Conservation (phyloP, 64 coral and sea anemone genomes). For the Trachythela sp. region DNA sequence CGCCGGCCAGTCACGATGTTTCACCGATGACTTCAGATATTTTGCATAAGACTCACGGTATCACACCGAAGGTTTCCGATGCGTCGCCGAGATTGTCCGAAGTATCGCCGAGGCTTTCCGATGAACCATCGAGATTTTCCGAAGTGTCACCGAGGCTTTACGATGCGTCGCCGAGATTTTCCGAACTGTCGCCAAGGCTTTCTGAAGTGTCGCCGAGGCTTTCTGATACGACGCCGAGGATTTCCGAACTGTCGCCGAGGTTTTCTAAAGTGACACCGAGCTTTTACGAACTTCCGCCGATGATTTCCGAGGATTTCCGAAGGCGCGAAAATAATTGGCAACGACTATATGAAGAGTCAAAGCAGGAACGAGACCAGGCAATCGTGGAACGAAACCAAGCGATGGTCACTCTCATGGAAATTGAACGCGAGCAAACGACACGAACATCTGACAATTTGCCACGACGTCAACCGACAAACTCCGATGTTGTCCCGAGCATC, state of each 20-base stretch:
- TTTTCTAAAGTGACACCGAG: neutral
- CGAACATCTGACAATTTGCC: neutral
- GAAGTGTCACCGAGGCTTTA: neutral
- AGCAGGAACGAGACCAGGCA: slow-evolving; percentile 76
- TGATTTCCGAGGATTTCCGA: slow-evolving; percentile 22
- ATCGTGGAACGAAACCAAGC: slow-evolving; percentile 82
- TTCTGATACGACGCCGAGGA: neutral
- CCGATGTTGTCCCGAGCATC: neutral
- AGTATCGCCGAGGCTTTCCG: neutral
- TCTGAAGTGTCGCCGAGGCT: neutral
- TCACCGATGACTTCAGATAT: neutral
- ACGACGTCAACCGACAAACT: neutral
- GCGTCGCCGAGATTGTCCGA: neutral
- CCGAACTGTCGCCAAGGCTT: neutral
- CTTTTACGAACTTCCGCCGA: neutral
- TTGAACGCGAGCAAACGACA: slow-evolving; percentile 65
- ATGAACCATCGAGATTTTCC: neutral
- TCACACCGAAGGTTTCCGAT: neutral
- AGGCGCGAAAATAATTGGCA: slow-evolving; percentile 67
- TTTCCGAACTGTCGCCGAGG: neutral
- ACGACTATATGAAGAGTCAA: slow-evolving; percentile 60
- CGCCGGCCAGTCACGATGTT: neutral
- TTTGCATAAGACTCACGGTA: too few relatives aligned
- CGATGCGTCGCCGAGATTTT: neutral
- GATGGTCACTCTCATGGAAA: slow-evolving; percentile 67